Base-by-base conservation (phyloP, 1,140 invertebrate genomes). In the Pseudomyrmex gracilis region DNA sequence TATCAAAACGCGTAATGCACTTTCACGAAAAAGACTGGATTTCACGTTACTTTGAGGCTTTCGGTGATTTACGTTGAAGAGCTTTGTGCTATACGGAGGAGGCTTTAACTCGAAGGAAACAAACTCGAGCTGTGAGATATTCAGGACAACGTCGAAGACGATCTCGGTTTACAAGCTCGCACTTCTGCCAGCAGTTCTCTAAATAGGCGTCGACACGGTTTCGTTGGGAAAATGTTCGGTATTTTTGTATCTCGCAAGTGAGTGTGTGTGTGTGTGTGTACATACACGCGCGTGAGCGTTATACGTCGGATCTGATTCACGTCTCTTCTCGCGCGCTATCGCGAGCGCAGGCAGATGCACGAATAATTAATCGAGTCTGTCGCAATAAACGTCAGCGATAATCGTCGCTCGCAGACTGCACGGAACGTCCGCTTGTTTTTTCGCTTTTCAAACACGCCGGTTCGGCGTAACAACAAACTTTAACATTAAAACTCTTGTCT, bases 91-190 rank as follows among this genome's bases (percentile, higher is more conserved):
- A 24, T 17, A 34, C 34, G 7, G 34, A 34, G 0, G 5, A 3
- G 20, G 10, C 34, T 15, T 74, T 20, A 63, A 49, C 63, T 10
- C 10, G 15, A 2, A 4, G 9, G 15, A 12, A 34, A 51, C 34
- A 76, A 64, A 10, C 12, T 51, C 34, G 34, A 10, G 5, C 20
- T 45, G 13, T 22, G 57, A 34, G 7, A 49, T 47, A 64, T 74
- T 24, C 34, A 4, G 24, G 47, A 76, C n/a, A 51, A 85, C 74
- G 66, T 86, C 58, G 71, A 86, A 86, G 85, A 82, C 85, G 13
- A 10, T 13, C 55, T 68, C 74, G 80, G 55, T 85, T 71, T 64
- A 17, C 61, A 57, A 34, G 12, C 20, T 78, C 34, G 76, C 67
- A 49, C 34, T 43, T 74, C 34, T 43, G 17, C 45, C 34, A 15